These are phyloP conservation scores for Triops longicaudatus DNA, from an alignment of 1,140 invertebrate species.

Conservation along the genomic window DNA sequence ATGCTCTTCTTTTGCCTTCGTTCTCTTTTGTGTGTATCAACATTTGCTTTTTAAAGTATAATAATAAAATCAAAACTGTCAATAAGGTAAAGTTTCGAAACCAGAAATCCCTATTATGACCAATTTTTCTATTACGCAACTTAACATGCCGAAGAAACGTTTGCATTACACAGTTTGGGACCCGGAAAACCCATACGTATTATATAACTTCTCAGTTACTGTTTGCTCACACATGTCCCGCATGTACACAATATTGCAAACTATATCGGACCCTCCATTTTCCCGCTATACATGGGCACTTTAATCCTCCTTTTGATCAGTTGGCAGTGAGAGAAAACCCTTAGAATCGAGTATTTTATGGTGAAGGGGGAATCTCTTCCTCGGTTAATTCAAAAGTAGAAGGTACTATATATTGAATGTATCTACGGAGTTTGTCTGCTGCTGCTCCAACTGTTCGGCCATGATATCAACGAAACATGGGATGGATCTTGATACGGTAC, in stretches of 20 bases:
- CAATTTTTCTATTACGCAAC: no score
- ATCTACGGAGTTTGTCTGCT: no score
- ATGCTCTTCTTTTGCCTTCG: background rate
- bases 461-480: conserved; percentile 8
- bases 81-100: background rate
- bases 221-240: background rate
- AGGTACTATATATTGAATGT: background rate
- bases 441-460: background rate
- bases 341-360: background rate
- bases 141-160: background rate
- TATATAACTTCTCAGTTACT: conserved; percentile 5
- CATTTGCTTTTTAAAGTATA: background rate
- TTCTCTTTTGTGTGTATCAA: background rate
- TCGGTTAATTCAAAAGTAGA: background rate
- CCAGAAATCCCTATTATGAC: background rate
- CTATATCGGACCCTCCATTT: background rate
- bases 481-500: conserved; percentile 9
- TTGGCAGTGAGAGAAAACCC: background rate
- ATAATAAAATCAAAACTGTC: background rate
- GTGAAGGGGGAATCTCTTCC: background rate
- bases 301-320: conserved; percentile 12
- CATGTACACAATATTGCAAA: background rate
- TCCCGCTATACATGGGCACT: background rate
- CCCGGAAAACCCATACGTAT: background rate
- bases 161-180: background rate